These are phyloP conservation scores for Lytechinus pictus DNA, from an alignment of 35 echinoderm and acorn worm species.

Conservation along the genomic window DNA sequence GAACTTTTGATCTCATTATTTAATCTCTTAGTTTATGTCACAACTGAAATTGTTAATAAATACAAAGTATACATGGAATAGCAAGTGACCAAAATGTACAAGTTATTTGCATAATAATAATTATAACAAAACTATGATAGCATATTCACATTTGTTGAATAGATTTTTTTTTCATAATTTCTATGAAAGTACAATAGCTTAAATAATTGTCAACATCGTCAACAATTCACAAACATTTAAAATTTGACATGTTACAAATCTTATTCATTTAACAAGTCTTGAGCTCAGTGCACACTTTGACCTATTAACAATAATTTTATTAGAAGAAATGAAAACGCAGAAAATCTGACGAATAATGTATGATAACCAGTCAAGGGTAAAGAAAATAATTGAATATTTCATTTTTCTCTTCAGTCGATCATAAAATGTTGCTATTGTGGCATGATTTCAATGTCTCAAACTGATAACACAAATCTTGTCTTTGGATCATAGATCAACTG, in stretches of 20 bases:
- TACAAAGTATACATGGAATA: background rate
- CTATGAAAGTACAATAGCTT: background rate
- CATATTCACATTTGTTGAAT: constrained; percentile 13
- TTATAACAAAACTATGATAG: constrained; percentile 11
- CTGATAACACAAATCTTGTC: too few relatives aligned
- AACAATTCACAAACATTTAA: background rate
- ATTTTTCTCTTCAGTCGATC: too few relatives aligned
- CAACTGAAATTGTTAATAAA: constrained; percentile 1
- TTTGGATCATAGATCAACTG: too few relatives aligned
- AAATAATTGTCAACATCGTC: background rate
- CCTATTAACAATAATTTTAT: too few relatives aligned
- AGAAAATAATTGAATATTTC: too few relatives aligned
- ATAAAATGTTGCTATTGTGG: too few relatives aligned
- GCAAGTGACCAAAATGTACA: constrained; percentile 18
- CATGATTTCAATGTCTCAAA: too few relatives aligned
- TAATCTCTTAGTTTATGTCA: background rate
- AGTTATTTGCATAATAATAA: constrained; percentile 15
- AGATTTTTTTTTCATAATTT: background rate
- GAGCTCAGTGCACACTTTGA: too few relatives aligned
- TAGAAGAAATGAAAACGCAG: too few relatives aligned
- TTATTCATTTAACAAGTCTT: background rate
- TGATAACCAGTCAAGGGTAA: too few relatives aligned
- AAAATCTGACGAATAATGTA: too few relatives aligned
- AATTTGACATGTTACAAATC: background rate
- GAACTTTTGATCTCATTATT: constrained; percentile 5